Evolutionary conservation across 2,888 invertebrate species (phyloP).

Genomic region (Furcula furcula): DNA sequence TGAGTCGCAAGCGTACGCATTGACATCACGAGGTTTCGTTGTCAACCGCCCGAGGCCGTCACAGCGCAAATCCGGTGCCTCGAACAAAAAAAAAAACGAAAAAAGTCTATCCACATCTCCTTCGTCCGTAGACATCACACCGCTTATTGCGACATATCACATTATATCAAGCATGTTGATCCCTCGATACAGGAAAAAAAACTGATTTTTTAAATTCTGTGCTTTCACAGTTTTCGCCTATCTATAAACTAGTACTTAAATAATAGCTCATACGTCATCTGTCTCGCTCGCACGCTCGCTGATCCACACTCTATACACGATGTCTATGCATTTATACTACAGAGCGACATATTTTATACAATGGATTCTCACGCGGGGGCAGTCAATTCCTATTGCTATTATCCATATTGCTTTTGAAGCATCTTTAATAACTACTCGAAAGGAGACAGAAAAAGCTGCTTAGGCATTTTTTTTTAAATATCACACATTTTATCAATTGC

Average conservation of each 20-base stretch:
- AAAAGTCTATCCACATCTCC: slow-evolving; percentile 34
- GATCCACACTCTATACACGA: slow-evolving; percentile 45
- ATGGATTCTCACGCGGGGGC: slow-evolving; percentile 60
- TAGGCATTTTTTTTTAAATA: slow-evolving; percentile 58
- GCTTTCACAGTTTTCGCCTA: slow-evolving; percentile 73
- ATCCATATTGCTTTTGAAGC: slow-evolving; percentile 52
- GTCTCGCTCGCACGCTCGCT: slow-evolving; percentile 50
- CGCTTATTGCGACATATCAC: slow-evolving; percentile 71
- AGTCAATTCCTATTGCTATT: slow-evolving; percentile 66
- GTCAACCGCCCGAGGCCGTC: slow-evolving; percentile 61
- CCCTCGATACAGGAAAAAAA: slow-evolving; percentile 72
- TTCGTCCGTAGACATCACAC: slow-evolving; percentile 47
- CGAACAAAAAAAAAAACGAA: slow-evolving; percentile 27
- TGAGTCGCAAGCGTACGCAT: slow-evolving; percentile 41
- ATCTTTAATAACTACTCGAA: no score
- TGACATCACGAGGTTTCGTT: slow-evolving; percentile 58
- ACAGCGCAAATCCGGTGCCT: slow-evolving; percentile 33
- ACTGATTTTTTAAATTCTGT: slow-evolving; percentile 51
- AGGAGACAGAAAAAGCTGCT: no score
- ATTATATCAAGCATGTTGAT: slow-evolving; percentile 66
- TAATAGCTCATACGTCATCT: slow-evolving; percentile 45
- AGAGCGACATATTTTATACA: slow-evolving; percentile 63
- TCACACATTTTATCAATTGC: slow-evolving; percentile 57
- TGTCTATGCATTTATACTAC: slow-evolving; percentile 63
- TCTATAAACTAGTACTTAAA: slow-evolving; percentile 77